Base-by-base conservation (phyloP, 2,888 invertebrate species). In the Pollenia angustigena region DNA sequence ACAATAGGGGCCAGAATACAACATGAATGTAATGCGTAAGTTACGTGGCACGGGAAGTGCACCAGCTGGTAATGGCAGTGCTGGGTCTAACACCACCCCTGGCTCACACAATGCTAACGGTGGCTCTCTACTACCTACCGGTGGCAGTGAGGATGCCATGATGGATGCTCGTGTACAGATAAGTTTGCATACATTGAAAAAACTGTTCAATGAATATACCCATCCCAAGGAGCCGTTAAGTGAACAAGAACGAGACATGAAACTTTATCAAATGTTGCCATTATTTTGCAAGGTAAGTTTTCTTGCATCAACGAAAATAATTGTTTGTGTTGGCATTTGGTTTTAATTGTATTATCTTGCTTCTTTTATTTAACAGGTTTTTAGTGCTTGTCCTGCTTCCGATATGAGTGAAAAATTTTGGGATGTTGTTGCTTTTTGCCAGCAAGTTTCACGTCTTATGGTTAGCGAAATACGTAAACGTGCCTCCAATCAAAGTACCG, bases 321-420 rank as follows among this genome's bases (percentile, higher is more conserved):
- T 44, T 12, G 69, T 50, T 12, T 46, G 44, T 32, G 14, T 11
- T 62, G n/a, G 12, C 18, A 48, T 12, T 16, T 48, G 48, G 52
- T 76, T 84, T 75, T 60, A 71, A 76, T 79, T 76, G n/a, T 56
- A 48, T 75, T 69, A 66, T 62, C 32, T 56, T 62, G 32, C 32
- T 32, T 32, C 6, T 66, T 32, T 11, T 18, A 42, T 71, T 44
- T 60, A 58, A 32, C 92, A 98, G 98, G 98, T 98, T 74, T 99
- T 99, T 94, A 97, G 98, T 88, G 96, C 97, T 89, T 97, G 97
- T 92, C 97, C 98, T 82, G 96, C 98, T n/a, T 96, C 96, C 91
- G 99, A 99, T 92, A 98, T 99, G 97, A 97, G 97, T 92, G 98
- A 98, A 92, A 98, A 99, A 93, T 99, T 99, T 94, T 97, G 98